Base-by-base conservation (phyloP, 2,888 invertebrate species). In the Amphipyra berbera region DNA sequence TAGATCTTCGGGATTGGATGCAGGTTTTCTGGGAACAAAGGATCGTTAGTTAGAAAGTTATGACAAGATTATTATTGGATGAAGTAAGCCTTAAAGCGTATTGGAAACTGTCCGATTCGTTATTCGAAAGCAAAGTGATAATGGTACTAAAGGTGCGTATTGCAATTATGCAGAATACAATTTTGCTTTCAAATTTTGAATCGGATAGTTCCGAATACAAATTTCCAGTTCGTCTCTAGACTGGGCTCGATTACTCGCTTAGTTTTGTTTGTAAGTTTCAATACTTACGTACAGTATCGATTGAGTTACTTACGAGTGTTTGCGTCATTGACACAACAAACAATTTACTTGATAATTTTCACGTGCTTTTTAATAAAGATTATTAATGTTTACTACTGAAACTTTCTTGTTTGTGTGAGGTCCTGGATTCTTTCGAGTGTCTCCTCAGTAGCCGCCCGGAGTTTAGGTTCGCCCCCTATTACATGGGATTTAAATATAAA, bases 11-110 rank as follows among this genome's bases (percentile, higher is more conserved):
- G 61, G 42, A 69, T 74, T 41, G 40, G 30, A 45, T 50, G 41
- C 56, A 57, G 56, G 56, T n/a, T 55, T 9, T 64, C 61, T 61
- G 70, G 46, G 7, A 72, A 78, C 66, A 77, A 63, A 68, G 57
- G 47, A 65, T 41, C 6, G 13, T 60, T 64, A 54, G 58, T 69
- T 70, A 65, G 56, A 37, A 49, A 48, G 46, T 61, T 55, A 53
- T 35, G 10, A 6, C 7, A 55, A 27, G 7, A 14, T 21, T 46
- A 38, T 30, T 35, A 44, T 37, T 33, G 33, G 9, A 33, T 33
- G 6, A 4, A 33, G 33, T 33, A 33, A 33, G 33, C 33, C 33
- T 9, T 9, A 33, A 33, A 9, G 33, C 33, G 6, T 6, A 8
- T 1, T 10, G 12, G 10, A 37, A 37, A 1, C 37, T 10, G 37